Conservation (phyloP, 2,888 invertebrate species). For the Drosophila phalerata region DNA sequence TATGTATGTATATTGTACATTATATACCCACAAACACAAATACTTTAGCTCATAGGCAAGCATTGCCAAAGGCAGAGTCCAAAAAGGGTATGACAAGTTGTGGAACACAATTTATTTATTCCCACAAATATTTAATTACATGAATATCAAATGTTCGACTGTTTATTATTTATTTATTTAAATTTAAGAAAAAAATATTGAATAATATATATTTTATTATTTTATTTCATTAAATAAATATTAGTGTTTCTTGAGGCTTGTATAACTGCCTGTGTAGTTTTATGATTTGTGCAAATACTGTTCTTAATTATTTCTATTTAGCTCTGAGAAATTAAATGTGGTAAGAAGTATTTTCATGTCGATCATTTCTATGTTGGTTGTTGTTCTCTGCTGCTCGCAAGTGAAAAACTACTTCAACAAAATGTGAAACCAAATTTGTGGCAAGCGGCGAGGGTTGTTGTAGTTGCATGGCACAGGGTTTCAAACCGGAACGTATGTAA, state of each 20-base stretch:
- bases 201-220: too few species aligned
- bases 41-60: background rate
- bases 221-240: too few species aligned
- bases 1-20: background rate
- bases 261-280: too few species aligned
- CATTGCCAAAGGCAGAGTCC: background rate
- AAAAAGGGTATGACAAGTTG: background rate
- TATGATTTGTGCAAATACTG: too few species aligned
- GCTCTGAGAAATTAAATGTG: background rate
- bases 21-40: slow-evolving; percentile 1
- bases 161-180: too few species aligned
- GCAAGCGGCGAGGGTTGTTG: background rate
- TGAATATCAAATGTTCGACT: too few species aligned
- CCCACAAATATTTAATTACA: too few species aligned
- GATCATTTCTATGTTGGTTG: background rate
- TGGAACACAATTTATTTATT: background rate
- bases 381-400: background rate
- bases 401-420: slow-evolving; percentile 34
- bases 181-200: too few species aligned
- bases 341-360: background rate
- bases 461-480: background rate
- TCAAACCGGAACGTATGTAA: background rate
- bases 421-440: slow-evolving; percentile 35
- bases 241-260: too few species aligned
- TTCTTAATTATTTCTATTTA: too few species aligned